phyloP scores from a whole-genome alignment of 1,140 invertebrate genomes.

The Plectrocnemia conspersa region DNA sequence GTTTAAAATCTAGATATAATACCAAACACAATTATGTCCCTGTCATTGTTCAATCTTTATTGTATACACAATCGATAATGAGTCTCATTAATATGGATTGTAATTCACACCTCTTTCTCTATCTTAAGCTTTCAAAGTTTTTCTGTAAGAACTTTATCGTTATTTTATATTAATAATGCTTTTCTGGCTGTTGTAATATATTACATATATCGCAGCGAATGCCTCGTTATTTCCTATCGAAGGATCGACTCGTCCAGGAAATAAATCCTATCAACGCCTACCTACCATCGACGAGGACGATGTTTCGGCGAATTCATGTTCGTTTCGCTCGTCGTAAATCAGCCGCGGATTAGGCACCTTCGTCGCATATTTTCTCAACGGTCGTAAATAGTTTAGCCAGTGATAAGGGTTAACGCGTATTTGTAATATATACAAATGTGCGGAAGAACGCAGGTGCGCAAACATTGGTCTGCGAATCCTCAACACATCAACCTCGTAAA shows the following conservation, averaged over 20 bases:
- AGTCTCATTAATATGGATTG: no score
- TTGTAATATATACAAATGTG: no score
- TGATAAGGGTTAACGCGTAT: neutral
- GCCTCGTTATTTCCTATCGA: neutral
- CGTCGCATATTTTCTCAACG: neutral
- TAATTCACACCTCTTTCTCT: no score
- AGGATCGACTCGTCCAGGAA: neutral
- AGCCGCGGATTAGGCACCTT: conserved; percentile 3
- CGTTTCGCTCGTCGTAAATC: conserved; percentile 15
- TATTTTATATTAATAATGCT: no score
- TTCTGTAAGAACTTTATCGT: no score
- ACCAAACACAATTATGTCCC: no score
- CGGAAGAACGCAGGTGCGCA: neutral
- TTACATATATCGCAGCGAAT: neutral
- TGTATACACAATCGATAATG: no score
- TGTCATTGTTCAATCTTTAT: no score
- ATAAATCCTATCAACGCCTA: conserved; percentile 17
- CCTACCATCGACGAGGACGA: no score
- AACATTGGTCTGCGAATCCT: neutral
- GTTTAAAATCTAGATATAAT: no score
- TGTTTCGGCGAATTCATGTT: conserved; percentile 4
- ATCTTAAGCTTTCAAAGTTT: no score
- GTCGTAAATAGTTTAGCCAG: neutral
- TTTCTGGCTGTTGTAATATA: neutral
- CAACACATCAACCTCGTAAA: neutral